A percentile compares a stretch with the other conserved stretches of the same genome.
Conservation (phyloP, 1,140 invertebrate genomes). For the Holcopasites calliopsidis region DNA sequence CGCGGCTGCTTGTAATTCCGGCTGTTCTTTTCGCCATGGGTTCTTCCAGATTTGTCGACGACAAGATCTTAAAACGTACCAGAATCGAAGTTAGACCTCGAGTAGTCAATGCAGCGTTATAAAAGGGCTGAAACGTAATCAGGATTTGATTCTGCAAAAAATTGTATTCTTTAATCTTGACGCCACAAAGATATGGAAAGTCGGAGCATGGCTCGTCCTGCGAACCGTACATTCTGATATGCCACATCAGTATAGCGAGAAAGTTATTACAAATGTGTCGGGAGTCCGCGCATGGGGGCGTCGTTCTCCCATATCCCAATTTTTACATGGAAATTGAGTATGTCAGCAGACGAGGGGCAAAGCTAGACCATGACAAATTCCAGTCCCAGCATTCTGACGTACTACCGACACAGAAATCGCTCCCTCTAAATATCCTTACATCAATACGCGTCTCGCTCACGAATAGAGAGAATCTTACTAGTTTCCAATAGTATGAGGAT, state of each 20-base stretch:
- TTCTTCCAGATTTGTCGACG: not conserved
- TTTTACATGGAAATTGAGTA: slow-evolving; percentile 61
- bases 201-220: not conserved
- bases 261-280: slow-evolving; percentile 52
- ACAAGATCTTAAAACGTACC: too few species aligned
- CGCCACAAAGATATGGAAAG: too few species aligned
- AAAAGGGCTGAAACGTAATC: too few species aligned
- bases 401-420: slow-evolving; percentile 41
- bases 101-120: too few species aligned
- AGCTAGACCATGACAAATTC: slow-evolving; percentile 45
- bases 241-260: slow-evolving; percentile 13
- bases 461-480: too few species aligned
- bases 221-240: not conserved
- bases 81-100: too few species aligned
- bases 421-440: slow-evolving; percentile 21
- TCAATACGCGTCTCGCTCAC: too few species aligned
- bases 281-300: slow-evolving; percentile 18
- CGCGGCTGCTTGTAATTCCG: not conserved
- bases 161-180: too few species aligned
- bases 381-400: slow-evolving; percentile 38
- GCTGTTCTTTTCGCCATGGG: not conserved
- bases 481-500: too few species aligned
- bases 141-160: too few species aligned
- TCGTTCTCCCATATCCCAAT: slow-evolving; percentile 43
- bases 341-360: slow-evolving; percentile 29